Evolutionary conservation across 2,797 vertebrate genomes (phyloP).

Genomic region (Zalophus californianus): DNA sequence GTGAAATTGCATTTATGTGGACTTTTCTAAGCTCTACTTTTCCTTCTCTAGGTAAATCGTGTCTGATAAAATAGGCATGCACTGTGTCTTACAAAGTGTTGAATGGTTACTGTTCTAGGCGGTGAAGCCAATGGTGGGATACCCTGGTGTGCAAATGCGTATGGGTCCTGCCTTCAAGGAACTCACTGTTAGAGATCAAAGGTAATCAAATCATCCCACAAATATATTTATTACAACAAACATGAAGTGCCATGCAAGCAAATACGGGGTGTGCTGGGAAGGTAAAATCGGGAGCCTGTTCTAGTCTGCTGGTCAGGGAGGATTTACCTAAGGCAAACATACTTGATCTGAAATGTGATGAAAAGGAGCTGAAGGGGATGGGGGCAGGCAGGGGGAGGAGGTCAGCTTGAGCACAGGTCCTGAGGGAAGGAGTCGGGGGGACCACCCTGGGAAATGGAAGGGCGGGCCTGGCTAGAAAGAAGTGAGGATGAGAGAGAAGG

Average conservation of each 20-base stretch:
- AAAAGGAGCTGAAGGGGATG: not conserved
- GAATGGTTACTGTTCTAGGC: not conserved
- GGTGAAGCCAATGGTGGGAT: not conserved
- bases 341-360: not conserved
- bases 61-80: not conserved
- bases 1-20: not conserved
- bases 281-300: rapidly evolving
- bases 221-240: not conserved
- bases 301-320: not conserved
- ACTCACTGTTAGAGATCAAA: not conserved
- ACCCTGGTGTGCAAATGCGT: not conserved
- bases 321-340: not conserved
- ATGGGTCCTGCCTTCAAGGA: not conserved
- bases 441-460: not conserved
- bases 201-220: not conserved
- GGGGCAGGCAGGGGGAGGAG: rapidly evolving
- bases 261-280: not conserved
- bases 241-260: too few species aligned
- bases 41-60: not conserved
- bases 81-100: not conserved
- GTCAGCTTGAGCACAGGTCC: not conserved
- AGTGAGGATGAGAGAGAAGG: too few species aligned
- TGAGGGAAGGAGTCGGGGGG: rapidly evolving
- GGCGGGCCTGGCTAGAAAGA: not conserved
- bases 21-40: not conserved